These are phyloP conservation scores for Galago senegalensis DNA, from an alignment of 2,797 vertebrate genomes.

Conservation along the genomic window DNA sequence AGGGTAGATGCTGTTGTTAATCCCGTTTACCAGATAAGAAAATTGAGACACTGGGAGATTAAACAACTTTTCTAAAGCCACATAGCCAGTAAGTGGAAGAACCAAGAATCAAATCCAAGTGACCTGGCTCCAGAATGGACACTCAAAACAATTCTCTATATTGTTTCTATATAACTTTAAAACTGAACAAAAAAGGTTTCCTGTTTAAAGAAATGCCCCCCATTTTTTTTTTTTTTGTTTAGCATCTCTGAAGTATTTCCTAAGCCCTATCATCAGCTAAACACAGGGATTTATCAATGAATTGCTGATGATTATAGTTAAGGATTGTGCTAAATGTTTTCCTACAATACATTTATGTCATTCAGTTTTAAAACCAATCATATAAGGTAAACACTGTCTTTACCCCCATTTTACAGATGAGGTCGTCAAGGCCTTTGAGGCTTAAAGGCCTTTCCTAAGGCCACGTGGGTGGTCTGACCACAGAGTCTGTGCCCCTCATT, in stretches of 20 bases:
- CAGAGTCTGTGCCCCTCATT: not conserved
- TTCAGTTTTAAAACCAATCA: not conserved
- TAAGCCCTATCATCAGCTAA: too few relatives aligned
- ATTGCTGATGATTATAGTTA: not conserved
- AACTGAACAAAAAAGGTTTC: not conserved
- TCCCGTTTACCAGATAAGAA: not conserved
- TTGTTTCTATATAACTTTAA: not conserved
- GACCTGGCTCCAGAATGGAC: not conserved
- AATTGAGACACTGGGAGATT: not conserved
- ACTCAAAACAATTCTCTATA: not conserved
- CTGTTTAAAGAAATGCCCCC: not conserved
- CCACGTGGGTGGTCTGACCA: not conserved
- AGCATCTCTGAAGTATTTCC: not conserved
- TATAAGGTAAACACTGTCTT: not conserved
- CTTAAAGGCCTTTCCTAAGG: not conserved
- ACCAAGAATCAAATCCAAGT: not conserved
- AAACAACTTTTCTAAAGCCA: not conserved
- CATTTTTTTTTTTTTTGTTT: not conserved
- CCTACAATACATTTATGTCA: not conserved
- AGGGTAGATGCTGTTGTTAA: too few relatives aligned
- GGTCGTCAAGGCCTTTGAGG: not conserved
- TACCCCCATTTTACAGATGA: not conserved
- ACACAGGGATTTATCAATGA: not conserved
- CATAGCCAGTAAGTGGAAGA: not conserved
- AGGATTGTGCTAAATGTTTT: not conserved